Evolutionary conservation across 2,888 invertebrate species (phyloP), one percentile per base, ranked within the genome.

Genomic region (Lamproptera curius): DNA sequence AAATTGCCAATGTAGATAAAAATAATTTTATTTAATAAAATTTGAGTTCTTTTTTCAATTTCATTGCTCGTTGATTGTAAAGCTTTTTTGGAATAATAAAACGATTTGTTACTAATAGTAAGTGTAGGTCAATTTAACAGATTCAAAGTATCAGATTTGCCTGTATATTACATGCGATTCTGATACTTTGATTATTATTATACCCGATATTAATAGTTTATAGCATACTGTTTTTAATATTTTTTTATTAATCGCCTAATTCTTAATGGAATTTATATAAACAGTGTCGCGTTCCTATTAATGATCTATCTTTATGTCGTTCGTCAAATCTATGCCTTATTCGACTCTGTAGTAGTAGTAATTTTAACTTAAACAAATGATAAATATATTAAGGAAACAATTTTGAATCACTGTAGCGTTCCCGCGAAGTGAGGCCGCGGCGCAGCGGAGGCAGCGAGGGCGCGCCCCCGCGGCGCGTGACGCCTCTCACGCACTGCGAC

Each of bases 401-500:
- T 14, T 41, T 38, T 41, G 11, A 14, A 4, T 3, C 11, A 26
- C 2, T 23, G 16, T 46, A 67, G 66, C 62, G 67, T 11, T 54
- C 62, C 9, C 63, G 65, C n/a, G 63, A 52, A 59, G 70, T 59
- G 52, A 58, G 70, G 38, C 59, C 56, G 52, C 60, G 54, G 41
- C 63, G 51, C 17, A 63, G 49, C 45, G 59, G 62, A 34, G 57
- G 41, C 57, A 58, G 51, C 16, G 55, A 54, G 52, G 28, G 46
- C 42, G 52, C 59, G 16, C 49, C 66, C 15, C 54, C 70, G 2
- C 55, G 62, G 44, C 63, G 68, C 35, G 63, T 73, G 20, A 59
- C 81, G 34, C 73, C 80, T 5, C 70, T 89, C 59, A 89, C 89
- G 2, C 89, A 89, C 56, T 94, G 94, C 70, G 92, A 92, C 68